Conservation (phyloP, 2,113 vertebrate species). For the Microcebus lehilahytsara region DNA sequence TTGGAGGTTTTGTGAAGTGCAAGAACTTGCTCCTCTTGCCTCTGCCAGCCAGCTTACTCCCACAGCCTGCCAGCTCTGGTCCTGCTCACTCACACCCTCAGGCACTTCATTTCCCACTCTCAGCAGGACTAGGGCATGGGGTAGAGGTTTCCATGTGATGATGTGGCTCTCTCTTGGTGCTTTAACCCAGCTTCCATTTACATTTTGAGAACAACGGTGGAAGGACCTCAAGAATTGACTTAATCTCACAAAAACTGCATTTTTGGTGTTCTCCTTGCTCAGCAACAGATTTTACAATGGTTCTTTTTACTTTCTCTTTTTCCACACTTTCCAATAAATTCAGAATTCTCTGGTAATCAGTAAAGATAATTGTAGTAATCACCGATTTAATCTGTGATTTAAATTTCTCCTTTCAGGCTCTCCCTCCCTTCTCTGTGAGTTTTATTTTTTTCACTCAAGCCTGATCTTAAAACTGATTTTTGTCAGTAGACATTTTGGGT, state of each 20-base stretch:
- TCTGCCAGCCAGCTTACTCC: accelerated
- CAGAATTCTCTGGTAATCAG: neutral
- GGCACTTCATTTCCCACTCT: neutral
- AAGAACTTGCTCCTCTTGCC: neutral
- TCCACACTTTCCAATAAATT: neutral
- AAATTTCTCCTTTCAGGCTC: neutral
- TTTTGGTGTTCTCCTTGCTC: neutral
- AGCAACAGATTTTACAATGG: neutral
- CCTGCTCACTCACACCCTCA: neutral
- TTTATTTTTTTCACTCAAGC: neutral
- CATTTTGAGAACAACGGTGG: neutral
- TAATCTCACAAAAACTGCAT: neutral
- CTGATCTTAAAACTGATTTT: neutral
- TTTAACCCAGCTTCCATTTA: neutral
- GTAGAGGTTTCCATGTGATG: neutral
- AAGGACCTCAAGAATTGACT: neutral
- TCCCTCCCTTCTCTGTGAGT: neutral
- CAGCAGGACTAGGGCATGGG: neutral
- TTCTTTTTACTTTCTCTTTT: neutral
- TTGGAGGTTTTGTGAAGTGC: neutral
- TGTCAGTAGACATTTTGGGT: neutral
- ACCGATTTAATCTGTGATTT: neutral
- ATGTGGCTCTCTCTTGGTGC: neutral
- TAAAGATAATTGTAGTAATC: neutral
- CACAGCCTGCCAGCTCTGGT: neutral